Base-by-base conservation (phyloP, 2,797 vertebrate genomes). In the Syndactyla subalaris region DNA sequence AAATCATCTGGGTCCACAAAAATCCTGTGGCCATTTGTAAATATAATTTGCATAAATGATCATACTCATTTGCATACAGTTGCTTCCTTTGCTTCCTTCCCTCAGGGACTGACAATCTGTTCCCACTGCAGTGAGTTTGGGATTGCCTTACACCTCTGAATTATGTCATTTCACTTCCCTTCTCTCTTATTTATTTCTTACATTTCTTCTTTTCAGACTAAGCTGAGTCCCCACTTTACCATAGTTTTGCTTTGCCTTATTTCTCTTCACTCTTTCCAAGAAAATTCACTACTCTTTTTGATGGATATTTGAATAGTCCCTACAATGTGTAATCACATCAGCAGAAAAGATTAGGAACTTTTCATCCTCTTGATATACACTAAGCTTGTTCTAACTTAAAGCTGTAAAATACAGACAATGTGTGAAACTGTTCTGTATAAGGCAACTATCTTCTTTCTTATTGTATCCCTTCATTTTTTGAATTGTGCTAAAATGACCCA, bases 61-160 rank as follows among this genome's bases (percentile, higher is more conserved):
- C 72, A 54, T 41, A 10, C 7, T 80, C 6, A 89, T 96, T 91
- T 95, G 45, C 88, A 93, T 93, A 87, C 20, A 87, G 88, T 94
- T 89, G 20, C 39, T 86, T 92, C 61, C 58, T 88, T 74, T 85
- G 17, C 62, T 84, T 89, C 32, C 34, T 92, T 74, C 88, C 92
- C 81, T 94, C 74, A 54, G 84, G 91, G 93, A 71, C 39, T 34
- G 49, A 83, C 90, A 93, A 91, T 96, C 92, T 96, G 94, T 93
- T 96, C 78, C 61, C n/a, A 71, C n/a, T 52, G 29, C 71, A 87
- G 32, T 63, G 67, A 76, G 1, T 57, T 55, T 79, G 38, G 36
- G 57, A 82, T 63, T 76, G 61, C 59, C 4, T 92, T 73, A 52
- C 12, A 59, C 63, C 45, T 74, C 49, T 66, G 46, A 92, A 81